phyloP scores from a whole-genome alignment of 2,797 vertebrate genomes.

The Fringilla coelebs region DNA sequence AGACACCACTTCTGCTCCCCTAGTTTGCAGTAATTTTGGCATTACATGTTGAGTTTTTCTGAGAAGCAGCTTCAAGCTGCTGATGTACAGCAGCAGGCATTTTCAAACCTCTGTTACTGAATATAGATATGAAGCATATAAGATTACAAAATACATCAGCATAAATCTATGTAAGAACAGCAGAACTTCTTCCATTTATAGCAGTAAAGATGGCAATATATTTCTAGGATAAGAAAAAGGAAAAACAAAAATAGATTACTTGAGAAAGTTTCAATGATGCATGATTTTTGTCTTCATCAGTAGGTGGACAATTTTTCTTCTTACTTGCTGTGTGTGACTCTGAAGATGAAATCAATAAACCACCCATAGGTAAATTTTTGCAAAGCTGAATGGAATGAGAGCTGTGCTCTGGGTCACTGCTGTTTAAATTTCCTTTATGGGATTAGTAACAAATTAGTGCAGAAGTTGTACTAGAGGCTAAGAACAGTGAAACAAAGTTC shows the following conservation, averaged over 20 bases:
- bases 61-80: not conserved
- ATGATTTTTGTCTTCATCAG: not conserved
- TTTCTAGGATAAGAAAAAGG: not conserved
- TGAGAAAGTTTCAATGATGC: not conserved
- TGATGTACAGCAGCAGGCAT: not conserved
- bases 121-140: not conserved
- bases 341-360: not conserved
- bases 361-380: not conserved
- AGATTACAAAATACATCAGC: conserved; percentile 13
- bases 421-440: not conserved
- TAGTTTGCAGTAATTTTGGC: not conserved
- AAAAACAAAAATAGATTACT: not conserved
- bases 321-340: not conserved
- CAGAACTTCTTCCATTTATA: conserved; percentile 28
- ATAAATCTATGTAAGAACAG: not conserved
- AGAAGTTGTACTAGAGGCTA: not conserved
- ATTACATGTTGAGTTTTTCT: not conserved
- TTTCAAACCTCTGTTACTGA: conserved; percentile 15
- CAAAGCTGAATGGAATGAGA: not conserved
- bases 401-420: not conserved
- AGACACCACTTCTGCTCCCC: not conserved
- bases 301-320: not conserved
- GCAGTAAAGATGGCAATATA: not conserved
- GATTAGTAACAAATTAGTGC: not conserved
- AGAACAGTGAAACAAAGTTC: not conserved